phyloP scores from a whole-genome alignment of 2,797 vertebrate genomes.

The Mastacembelus armatus region DNA sequence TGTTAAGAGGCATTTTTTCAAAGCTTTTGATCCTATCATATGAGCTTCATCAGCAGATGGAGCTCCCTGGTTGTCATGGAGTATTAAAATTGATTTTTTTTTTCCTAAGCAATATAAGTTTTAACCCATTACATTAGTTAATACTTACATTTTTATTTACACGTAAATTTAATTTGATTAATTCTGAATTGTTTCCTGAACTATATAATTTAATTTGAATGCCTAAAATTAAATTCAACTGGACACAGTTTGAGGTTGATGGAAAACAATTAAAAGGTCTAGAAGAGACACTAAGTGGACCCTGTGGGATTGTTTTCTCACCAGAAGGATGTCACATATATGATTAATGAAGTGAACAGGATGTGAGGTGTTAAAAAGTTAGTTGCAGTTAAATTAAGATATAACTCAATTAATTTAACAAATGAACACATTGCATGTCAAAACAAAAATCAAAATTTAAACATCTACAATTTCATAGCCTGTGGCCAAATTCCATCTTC shows the following conservation, averaged over 20 bases:
- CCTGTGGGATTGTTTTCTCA: background rate
- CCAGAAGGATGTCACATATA: background rate
- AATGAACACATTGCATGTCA: background rate
- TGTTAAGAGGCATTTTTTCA: background rate
- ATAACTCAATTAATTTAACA: background rate
- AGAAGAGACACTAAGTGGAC: background rate
- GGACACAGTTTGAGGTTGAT: background rate
- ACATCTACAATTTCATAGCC: background rate
- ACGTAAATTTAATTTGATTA: no score
- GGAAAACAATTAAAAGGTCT: background rate
- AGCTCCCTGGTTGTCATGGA: background rate
- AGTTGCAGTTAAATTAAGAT: background rate
- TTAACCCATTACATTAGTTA: background rate
- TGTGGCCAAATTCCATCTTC: background rate
- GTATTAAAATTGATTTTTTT: background rate
- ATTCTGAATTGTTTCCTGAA: background rate
- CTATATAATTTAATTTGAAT: background rate
- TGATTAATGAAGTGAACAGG: background rate
- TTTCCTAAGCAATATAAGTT: background rate
- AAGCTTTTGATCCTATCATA: no score
- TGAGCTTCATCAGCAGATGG: constrained; percentile 14
- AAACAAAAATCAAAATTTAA: background rate
- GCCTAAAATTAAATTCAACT: background rate
- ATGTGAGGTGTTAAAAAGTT: background rate
- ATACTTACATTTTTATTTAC: no score